These are phyloP conservation scores for Chaunax sp. DNA, from an alignment of 2,797 vertebrate genomes.

Conservation along the genomic window DNA sequence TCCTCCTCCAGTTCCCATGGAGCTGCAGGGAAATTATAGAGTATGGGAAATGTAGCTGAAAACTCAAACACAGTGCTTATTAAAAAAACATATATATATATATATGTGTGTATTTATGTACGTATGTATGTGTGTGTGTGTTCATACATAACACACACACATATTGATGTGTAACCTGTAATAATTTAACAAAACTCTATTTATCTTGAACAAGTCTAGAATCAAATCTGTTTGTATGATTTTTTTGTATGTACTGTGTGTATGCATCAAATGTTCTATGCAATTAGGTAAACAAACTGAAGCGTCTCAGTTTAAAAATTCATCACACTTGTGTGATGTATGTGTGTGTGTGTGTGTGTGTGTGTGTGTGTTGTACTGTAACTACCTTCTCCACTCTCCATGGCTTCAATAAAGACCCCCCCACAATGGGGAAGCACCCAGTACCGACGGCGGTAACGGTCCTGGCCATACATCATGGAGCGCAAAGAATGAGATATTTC, in stretches of 20 bases:
- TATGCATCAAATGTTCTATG: background rate
- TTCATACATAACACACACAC: slow-evolving; percentile 12
- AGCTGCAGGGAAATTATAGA: slow-evolving; percentile 77
- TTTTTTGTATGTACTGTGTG: too few species aligned
- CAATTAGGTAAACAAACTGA: background rate
- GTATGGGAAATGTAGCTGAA: slow-evolving; percentile 1
- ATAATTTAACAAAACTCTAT: too few species aligned
- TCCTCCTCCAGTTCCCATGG: slow-evolving; percentile 95
- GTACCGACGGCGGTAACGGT: slow-evolving; percentile 95
- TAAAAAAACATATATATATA: too few species aligned
- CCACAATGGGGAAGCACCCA: slow-evolving; percentile 99
- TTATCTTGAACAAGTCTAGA: too few species aligned
- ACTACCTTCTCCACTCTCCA: slow-evolving; percentile 98
- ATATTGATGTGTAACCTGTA: too few species aligned
- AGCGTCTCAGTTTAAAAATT: background rate
- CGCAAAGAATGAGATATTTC: slow-evolving; percentile 96
- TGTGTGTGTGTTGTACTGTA: background rate
- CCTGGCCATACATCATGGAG: slow-evolving; percentile 97
- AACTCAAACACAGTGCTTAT: slow-evolving; percentile 6
- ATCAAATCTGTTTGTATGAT: too few species aligned
- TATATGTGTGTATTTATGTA: too few species aligned
- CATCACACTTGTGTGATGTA: background rate
- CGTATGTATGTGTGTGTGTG: too few species aligned
- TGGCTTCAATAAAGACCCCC: slow-evolving; percentile 95
- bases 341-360: background rate